Evolutionary conservation across 2,113 vertebrate species (phyloP), one percentile per base, ranked within the genome.

Genomic region (Syrrhaptes paradoxus): DNA sequence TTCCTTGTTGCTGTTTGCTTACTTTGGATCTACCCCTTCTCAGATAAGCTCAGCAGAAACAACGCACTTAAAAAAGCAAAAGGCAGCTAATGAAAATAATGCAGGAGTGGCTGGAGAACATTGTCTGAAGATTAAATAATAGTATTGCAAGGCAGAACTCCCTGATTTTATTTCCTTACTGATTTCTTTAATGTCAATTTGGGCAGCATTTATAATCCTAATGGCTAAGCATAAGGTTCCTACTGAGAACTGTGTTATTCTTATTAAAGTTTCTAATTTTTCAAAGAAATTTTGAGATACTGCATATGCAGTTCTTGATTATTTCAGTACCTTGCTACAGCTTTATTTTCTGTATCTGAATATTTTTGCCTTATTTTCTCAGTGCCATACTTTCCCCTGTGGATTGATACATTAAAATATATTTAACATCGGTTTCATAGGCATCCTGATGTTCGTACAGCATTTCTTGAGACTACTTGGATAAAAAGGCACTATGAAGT

Each of bases 1-100:
- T 77, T 95, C 71, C 74, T 71, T 9, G 1, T 85, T 80, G 58
- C 76, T 96, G 45, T 94, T 96, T 96, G 84, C 93, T 95, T 94
- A 85, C 73, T 91, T 97, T 94, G 94, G 93, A 95, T 38, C 48
- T 28, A 48, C 58, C 95, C 73, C 73, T 89, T 90, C 3, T 0
- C 61, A 75, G 85, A 96, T 94, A 96, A 91, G 31, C 79, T 68
- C 68, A 65, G 87, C 70, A 94, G 84, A 86, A 94, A 78, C 8
- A 57, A 75, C 2, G 0, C 29, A 19, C 36, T 72, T 57, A 19
- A 63, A 62, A 73, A 41, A 62, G n/a, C 75, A 54, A 81, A 91
- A 58, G 55, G 22, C 51, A 85, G 36, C 41, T 87, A 49, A 76
- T 74, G 91, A 90, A 86, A 81, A 77, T 49, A 85, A 41, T 31